phyloP scores from a whole-genome alignment of 1,140 invertebrate genomes.

The Heliconius eleuchia region DNA sequence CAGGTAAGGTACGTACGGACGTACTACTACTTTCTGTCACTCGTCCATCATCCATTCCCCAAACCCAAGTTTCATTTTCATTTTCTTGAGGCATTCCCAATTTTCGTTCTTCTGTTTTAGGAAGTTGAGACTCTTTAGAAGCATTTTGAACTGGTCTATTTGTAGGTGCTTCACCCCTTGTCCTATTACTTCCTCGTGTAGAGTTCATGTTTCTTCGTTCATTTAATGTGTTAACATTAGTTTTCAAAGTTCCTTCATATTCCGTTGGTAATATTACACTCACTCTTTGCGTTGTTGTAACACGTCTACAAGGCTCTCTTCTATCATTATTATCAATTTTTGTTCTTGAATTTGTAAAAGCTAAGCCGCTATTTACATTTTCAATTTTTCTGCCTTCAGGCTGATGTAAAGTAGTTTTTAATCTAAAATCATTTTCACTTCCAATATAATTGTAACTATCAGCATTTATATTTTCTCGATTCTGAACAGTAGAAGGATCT shows the following conservation, averaged over 20 bases:
- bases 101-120: neutral
- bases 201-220: neutral
- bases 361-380: neutral
- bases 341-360: neutral
- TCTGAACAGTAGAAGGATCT: neutral
- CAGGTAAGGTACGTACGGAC: neutral
- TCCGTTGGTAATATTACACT: neutral
- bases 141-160: neutral
- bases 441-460: conserved; percentile 10
- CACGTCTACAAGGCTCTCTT: neutral
- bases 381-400: neutral
- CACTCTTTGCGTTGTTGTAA: neutral
- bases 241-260: neutral
- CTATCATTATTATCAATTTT: neutral
- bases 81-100: neutral
- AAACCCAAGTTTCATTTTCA: conserved; percentile 40
- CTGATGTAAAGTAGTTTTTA: neutral
- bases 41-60: conserved; percentile 19
- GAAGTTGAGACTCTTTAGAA: neutral
- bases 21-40: neutral
- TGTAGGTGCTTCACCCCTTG: neutral
- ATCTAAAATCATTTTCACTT: conserved; percentile 21
- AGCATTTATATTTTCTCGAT: neutral
- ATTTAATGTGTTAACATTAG: conserved; percentile 2
- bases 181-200: neutral